Base-by-base conservation (phyloP, 2,797 vertebrate species). In the Ambastaia sidthimunki region DNA sequence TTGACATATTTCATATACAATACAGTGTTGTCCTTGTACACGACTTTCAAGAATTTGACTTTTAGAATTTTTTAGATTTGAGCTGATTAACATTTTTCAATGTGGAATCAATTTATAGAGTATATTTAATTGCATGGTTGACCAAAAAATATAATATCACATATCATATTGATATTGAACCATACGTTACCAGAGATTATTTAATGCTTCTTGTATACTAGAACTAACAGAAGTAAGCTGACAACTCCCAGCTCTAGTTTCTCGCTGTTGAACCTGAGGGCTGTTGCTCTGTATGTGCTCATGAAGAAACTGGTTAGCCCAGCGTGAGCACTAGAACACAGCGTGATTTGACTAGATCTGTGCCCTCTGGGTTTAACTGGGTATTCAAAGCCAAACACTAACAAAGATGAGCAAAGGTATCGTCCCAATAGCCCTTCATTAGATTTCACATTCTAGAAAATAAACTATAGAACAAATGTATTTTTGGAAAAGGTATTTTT, bases 281-380 rank as follows among this genome's bases (percentile, higher is more conserved):
- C 75, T 81, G 77, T 71, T 73, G 47, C 72, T 74, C n/a, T 83
- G 75, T 83, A 66, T 54, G 23, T 31, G 37, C 21, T 67, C 1
- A 47, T 54, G 65, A 77, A 81, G 72, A 80, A 86, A 86, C 85
- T 81, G 83, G 85, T 86, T 86, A 66, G 72, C 79, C 83, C 76
- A 84, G 83, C 76, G 75, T 55, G 13, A 66, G 70, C 65, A 55
- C 85, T 81, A 76, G 81, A n/a, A n/a, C n/a, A n/a, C n/a, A n/a
- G n/a, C n/a, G n/a, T n/a, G n/a, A 74, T 81, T 76, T 23, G 63
- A 83, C 85, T 79, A 63, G 80, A 84, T 76, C 34, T 47, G 47
- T 66, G 54, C 78, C 80, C 71, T 52, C 12, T 37, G 73, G 83
- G 83, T 47, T 70, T 47, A 23, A 19, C 63, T 73, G 48, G 3